A percentile compares a stretch with the other conserved stretches of the same genome.
phyloP scores from a whole-genome alignment of 2,888 invertebrate species.

The Xestia sexstrigata region DNA sequence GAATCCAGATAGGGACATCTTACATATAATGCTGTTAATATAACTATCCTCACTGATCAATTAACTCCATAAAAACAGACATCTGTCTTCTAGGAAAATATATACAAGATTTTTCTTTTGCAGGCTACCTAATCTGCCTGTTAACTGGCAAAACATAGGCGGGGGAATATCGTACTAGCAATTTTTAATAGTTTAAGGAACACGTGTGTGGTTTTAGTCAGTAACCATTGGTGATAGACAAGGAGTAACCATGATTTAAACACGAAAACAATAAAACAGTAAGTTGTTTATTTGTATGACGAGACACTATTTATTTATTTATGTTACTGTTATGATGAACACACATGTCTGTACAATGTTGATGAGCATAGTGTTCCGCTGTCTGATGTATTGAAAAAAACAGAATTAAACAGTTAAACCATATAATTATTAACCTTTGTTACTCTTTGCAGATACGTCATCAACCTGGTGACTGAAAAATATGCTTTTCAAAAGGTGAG shows the following conservation, averaged over 20 bases:
- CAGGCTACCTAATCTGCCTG: conserved; percentile 1
- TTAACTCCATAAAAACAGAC: background rate
- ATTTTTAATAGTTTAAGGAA: no score
- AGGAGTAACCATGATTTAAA: background rate
- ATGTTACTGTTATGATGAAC: conserved; percentile 30
- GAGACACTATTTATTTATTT: background rate
- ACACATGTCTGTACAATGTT: conserved; percentile 37
- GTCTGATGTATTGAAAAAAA: conserved; percentile 22
- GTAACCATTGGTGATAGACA: background rate
- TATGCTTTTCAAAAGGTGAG: conserved; percentile 13
- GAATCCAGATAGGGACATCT: conserved; percentile 88
- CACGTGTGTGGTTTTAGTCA: background rate
- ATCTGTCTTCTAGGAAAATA: background rate
- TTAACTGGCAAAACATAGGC: background rate
- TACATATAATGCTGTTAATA: conserved; percentile 83
- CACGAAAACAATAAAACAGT: background rate
- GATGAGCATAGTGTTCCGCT: conserved; percentile 54
- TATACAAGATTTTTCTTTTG: background rate
- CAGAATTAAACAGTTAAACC: background rate
- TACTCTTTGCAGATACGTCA: conserved; percentile 16
- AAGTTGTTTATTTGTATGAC: background rate
- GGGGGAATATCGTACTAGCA: background rate
- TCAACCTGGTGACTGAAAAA: background rate
- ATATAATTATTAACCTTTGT: background rate
- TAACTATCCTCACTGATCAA: conserved; percentile 78